Base-by-base conservation (phyloP, 2,888 invertebrate genomes). In the Deilephila elpenor region DNA sequence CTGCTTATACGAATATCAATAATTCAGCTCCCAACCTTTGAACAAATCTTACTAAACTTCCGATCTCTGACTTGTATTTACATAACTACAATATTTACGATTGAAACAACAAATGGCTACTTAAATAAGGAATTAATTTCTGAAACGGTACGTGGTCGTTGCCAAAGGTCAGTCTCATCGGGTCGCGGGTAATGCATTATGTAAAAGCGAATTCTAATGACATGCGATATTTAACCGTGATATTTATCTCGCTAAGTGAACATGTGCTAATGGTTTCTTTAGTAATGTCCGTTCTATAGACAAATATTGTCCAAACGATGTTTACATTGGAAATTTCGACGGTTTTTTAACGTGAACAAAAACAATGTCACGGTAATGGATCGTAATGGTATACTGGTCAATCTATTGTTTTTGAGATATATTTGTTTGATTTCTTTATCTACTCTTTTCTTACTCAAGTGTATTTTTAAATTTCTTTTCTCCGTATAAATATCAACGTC, bases 121-220 rank as follows among this genome's bases (percentile, higher is more conserved):
- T 34, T 53, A 72, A 72, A 62, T 72, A 72, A 62, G 62, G 61
- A 72, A 72, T 72, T 61, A 67, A 70, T 70, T 60, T 53, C 44
- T 60, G n/a, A 61, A 60, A n/a, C 60, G 53, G 70, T 17, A 59
- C 44, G 29, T 34, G 53, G 59, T 29, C 5, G n/a, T 51, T 44
- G n/a, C 59, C 60, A 70, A 44, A 73, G 70, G 70, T 51, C 59
- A 73, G 60, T 53, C 70, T 32, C 73, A 59, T 67, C 67, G 67
- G 67, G 67, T 67, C 71, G 32, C 60, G 51, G 32, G 59, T 61
- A 75, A 73, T 72, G 71, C 79, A 78, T 82, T 80, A 83, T 78
- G 81, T 79, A 82, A 82, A 84, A 82, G 77, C 78, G 82, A 83
- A 81, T 79, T 80, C 75, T 86, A 83, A 84, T 83, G 83, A 82